These are phyloP conservation scores for Nymphalis c-album DNA, from an alignment of 2,888 invertebrate species.

Conservation along the genomic window DNA sequence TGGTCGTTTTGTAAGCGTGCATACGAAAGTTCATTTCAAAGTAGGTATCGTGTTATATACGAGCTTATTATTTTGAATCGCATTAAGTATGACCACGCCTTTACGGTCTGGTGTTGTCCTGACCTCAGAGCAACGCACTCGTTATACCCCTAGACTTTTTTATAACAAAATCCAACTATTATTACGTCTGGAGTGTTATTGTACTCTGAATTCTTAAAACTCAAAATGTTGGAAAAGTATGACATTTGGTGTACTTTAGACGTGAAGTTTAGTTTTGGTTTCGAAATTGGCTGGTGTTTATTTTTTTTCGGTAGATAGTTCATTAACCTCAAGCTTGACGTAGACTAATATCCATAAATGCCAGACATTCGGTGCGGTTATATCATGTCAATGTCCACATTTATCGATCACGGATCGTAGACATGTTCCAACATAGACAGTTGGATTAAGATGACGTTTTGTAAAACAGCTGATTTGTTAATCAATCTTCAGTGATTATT, in stretches of 20 bases:
- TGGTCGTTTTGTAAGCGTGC: background rate
- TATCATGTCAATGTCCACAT: background rate
- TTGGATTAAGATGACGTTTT: background rate
- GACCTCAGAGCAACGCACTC: constrained; percentile 26
- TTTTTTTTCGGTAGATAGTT: background rate
- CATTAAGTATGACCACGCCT: constrained; percentile 5
- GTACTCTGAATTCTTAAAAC: background rate
- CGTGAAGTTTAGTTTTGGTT: too few relatives aligned
- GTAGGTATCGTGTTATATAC: background rate
- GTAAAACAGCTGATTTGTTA: too few relatives aligned
- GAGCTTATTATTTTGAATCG: background rate
- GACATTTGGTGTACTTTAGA: too few relatives aligned
- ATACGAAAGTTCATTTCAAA: background rate
- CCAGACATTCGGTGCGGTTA: background rate
- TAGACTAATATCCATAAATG: background rate
- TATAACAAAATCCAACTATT: constrained; percentile 3
- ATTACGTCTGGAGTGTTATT: constrained; percentile 17
- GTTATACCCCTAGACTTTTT: constrained; percentile 25
- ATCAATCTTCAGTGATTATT: too few relatives aligned
- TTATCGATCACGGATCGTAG: background rate
- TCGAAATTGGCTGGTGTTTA: background rate
- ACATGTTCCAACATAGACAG: background rate
- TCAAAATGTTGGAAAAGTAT: too few relatives aligned
- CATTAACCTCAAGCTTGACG: background rate
- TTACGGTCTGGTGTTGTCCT: constrained; percentile 17